Conservation (phyloP, 2,797 vertebrate species). For the Brachymystax lenok region DNA sequence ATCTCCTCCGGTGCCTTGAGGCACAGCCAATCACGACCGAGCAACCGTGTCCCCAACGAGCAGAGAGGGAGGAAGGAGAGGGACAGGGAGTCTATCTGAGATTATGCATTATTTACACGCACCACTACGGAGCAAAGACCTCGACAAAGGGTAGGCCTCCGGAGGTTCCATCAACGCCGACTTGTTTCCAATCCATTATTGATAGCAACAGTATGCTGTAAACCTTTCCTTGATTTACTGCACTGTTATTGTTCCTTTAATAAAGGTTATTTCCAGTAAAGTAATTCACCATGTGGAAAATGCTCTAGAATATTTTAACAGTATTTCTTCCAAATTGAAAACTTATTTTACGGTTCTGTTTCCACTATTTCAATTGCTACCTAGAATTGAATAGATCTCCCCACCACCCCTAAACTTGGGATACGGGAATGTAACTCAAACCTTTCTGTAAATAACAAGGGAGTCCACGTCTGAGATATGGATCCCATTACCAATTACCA, state of each 20-base stretch:
- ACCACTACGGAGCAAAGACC: conserved; percentile 73
- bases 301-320: conserved; percentile 36
- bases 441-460: no score
- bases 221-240: conserved; percentile 78
- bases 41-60: conserved; percentile 52
- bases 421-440: neutral
- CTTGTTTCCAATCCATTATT: conserved; percentile 82
- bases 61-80: conserved; percentile 50
- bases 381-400: neutral
- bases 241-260: conserved; percentile 76
- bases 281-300: conserved; percentile 49
- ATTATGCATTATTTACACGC: conserved; percentile 79
- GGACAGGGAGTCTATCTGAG: conserved; percentile 69
- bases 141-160: conserved; percentile 72
- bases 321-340: neutral
- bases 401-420: neutral
- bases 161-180: conserved; percentile 72
- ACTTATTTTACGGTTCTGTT: neutral
- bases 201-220: conserved; percentile 77
- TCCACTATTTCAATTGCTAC: neutral
- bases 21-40: conserved; percentile 73
- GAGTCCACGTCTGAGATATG: no score
- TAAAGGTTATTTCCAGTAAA: conserved; percentile 73
- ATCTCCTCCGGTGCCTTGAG: conserved; percentile 74
- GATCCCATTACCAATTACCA: neutral